Base-by-base conservation (phyloP, 2,113 vertebrate genomes). In the Erpornis zantholeuca region DNA sequence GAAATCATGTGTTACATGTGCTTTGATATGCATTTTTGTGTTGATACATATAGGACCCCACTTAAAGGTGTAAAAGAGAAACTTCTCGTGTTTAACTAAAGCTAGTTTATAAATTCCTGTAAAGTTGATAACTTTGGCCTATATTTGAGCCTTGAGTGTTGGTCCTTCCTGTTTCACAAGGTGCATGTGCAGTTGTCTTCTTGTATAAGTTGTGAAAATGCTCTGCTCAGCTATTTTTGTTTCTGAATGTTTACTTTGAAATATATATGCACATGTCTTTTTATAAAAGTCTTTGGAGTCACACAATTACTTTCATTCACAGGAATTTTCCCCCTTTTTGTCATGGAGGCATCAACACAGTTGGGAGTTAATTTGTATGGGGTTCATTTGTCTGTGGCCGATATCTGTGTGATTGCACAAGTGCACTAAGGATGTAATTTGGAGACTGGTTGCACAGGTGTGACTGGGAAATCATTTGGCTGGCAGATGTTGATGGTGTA, bases 391-490 rank as follows among this genome's bases (percentile, higher is more conserved):
- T 80, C 9, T 2, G 0, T 31, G 78, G 42, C 64, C 0, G 3
- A 47, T 95, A 87, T 45, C 89, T 69, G 25, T 78, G 80, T 72
- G 87, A 61, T 96, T 82, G 75, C 9, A 36, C 92, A 90, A 78
- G 84, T 57, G 44, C 3, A 1, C 16, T 45, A 13, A 66, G 80
- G 88, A 23, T 91, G 72, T 91, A 47, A 95, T 96, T 95, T 90
- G 82, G 83, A 71, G 92, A 93, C 95, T 87, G 82, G 94, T 96
- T 96, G 59, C 85, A 88, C 85, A 78, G 93, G 94, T 96, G 92
- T 95, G 90, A 88, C 85, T 73, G 8, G 84, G 78, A 47, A 77
- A 63, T 90, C 69, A 89, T 94, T 91, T 95, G 84, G 57, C 71
- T 93, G 79, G 93, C 84, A 90, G 82, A 95, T 95, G 83, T 89